Base-by-base conservation (phyloP, 2,888 invertebrate species). In the Phoenoteleia sp. region DNA sequence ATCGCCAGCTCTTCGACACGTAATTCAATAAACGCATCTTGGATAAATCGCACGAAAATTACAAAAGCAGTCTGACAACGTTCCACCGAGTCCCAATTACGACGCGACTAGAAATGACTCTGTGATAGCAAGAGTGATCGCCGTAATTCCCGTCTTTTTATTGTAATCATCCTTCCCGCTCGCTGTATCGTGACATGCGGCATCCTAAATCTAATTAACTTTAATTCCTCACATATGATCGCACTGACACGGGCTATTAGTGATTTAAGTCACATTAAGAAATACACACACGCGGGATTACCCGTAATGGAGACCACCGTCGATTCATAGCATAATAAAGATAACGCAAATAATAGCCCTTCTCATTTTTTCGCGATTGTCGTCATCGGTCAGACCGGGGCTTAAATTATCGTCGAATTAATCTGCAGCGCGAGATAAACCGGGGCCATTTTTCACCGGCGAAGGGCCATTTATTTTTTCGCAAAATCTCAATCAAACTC, bases 171-270 rank as follows among this genome's bases (percentile, higher is more conserved):
- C 67, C 58, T 60, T 25, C 6, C 15, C 45, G 29, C 21, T 25
- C 56, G 45, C 23, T 62, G 67, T 17, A 42, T 27, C 66, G n/a
- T n/a, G n/a, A n/a, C n/a, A n/a, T n/a, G 36, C 67, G 82, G 67
- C 74, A 64, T 69, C 84, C 86, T 83, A 90, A 91, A 92, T 91
- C 90, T 88, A 91, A 92, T 93, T 91, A 91, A 89, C 86, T 90
- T 89, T 89, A 89, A 92, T 91, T 79, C 76, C 75, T 84, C 88
- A 79, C 85, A 71, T 87, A 77, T 87, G 88, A 89, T 90, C 87
- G 87, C 88, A 82, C 84, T 77, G 88, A 91, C 88, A 88, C 87
- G 81, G 84, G 86, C 86, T 72, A 89, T 91, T 91, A 90, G 86
- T 88, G 86, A 75, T 74, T 49, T 67, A 75, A 75, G 62, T 75